These are phyloP conservation scores for Lithophane semibrunnea DNA, from an alignment of 2,888 invertebrate species.

Conservation along the genomic window DNA sequence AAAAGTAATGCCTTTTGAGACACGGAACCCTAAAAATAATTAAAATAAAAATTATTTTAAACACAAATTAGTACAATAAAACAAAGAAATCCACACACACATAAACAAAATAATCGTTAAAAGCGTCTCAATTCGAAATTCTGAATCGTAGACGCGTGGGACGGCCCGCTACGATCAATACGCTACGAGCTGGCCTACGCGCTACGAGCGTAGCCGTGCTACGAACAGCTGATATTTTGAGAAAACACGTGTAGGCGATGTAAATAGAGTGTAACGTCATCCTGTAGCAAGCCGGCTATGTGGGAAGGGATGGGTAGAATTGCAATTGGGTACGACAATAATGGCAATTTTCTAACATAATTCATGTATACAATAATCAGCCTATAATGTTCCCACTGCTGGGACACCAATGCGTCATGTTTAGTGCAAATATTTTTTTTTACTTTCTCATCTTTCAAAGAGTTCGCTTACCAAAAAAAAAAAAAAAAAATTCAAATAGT, in stretches of 20 bases:
- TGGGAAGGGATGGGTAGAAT: background rate
- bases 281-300: background rate
- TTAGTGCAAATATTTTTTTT: too few species aligned
- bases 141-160: conserved; percentile 51
- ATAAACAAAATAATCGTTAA: conserved; percentile 54
- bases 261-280: conserved; percentile 22
- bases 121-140: conserved; percentile 45
- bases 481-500: background rate
- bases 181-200: conserved; percentile 64
- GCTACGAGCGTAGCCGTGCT: conserved; percentile 68
- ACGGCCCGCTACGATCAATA: conserved; percentile 69
- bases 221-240: conserved; percentile 61
- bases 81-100: conserved; percentile 1
- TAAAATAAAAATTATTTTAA: background rate
- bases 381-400: too few species aligned
- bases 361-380: background rate
- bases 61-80: background rate
- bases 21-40: too few species aligned
- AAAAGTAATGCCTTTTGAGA: background rate
- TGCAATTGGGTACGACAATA: background rate
- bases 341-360: background rate
- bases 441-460: background rate
- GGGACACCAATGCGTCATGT: too few species aligned
- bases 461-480: background rate
- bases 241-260: conserved; percentile 42